Evolutionary conservation across 2,888 invertebrate genomes (phyloP), one percentile per base, ranked within the genome.

Genomic region (Agrilus mali): DNA sequence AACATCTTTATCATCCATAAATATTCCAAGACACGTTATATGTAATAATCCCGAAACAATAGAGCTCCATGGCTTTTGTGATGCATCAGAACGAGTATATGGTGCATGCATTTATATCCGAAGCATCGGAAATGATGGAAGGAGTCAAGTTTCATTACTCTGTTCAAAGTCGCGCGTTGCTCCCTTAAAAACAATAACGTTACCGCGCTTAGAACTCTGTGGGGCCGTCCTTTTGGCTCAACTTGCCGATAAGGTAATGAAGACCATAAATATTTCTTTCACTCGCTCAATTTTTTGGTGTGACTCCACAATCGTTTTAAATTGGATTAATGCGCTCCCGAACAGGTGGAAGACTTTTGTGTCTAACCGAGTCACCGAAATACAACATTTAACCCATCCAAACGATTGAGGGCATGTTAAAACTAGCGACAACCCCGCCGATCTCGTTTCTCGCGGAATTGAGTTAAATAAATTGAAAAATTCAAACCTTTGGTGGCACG

Each of bases 281-380:
- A 32, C 40, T 2, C 12, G 41, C 31, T 36, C 45, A 4, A 43
- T 16, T 13, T 46, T 41, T 7, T 55, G 52, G 53, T 50, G 53
- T 6, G 58, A 60, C 44, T 58, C 56, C 0, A 53, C 52, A 32
- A 53, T 60, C 7, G 53, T 52, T 3, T 43, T 60, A 2, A 47
- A 48, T 31, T 60, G 58, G 57, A 42, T 57, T 10, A 31, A 17
- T 7, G 34, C 47, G 15, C 37, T 45, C 10, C 48, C 53, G 31
- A 20, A 33, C n/a, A 27, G 43, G 7, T 53, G 52, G 52, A 47
- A 50, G 42, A 48, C 50, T 1, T 55, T 54, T 37, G 55, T 54
- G 0, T 37, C 47, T 6, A 52, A 53, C 41, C 34, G 55, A 32
- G 50, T 52, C 2, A 34, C 48, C 8, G 43, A 52, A 43, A 48